Evolutionary conservation across 2,113 vertebrate species (phyloP).

Genomic region (Colaptes auratus): DNA sequence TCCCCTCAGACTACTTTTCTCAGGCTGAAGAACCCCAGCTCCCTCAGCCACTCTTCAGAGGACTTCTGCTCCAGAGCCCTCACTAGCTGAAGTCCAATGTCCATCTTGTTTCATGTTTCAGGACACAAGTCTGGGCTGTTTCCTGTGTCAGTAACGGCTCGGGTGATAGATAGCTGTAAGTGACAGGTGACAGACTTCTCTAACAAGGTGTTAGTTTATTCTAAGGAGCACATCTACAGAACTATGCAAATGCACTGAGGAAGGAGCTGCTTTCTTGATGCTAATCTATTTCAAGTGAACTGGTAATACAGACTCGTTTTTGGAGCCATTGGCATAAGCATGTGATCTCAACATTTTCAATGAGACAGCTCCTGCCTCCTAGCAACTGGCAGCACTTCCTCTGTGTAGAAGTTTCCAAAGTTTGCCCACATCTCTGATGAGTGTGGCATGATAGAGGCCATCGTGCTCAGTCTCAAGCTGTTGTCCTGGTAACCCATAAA

Average conservation of each 20-base stretch:
- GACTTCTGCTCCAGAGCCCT: no score
- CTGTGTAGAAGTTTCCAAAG: not conserved
- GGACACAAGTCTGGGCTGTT: not conserved
- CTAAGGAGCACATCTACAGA: not conserved
- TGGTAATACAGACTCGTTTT: not conserved
- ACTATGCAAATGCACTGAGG: not conserved
- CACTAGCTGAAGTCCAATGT: not conserved
- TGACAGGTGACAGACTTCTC: not conserved
- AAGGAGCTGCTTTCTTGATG: not conserved
- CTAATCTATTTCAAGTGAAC: not conserved
- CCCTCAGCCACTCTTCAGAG: no score
- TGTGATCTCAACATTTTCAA: slow-evolving; percentile 10
- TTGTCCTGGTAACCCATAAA: slow-evolving; percentile 31
- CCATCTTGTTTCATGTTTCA: not conserved
- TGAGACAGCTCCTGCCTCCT: slow-evolving; percentile 5
- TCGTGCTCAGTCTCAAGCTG: slow-evolving; percentile 6
- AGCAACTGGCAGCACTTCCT: slow-evolving; percentile 28
- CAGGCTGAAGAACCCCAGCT: no score
- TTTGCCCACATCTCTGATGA: slow-evolving; percentile 51
- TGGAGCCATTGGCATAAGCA: not conserved
- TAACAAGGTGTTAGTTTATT: not conserved
- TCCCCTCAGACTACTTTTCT: no score
- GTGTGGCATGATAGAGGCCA: slow-evolving; percentile 30
- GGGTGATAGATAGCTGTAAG: not conserved
- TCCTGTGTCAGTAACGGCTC: not conserved